Evolutionary conservation across 1,140 invertebrate species (phyloP).

Genomic region (Pseudomyrmex concolor): DNA sequence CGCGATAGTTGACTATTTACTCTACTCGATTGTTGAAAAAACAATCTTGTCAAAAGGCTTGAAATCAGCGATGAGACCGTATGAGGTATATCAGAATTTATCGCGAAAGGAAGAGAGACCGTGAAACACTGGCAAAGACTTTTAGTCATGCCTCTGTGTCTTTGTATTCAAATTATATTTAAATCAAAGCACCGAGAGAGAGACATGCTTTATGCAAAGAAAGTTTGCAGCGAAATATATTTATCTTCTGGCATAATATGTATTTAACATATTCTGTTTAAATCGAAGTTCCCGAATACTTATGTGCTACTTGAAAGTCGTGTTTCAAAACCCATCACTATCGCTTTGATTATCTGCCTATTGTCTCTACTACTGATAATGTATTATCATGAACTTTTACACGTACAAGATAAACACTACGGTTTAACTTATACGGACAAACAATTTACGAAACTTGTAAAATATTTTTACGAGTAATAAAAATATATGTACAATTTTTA

Average conservation of each 20-base stretch:
- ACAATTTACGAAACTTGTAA: no score
- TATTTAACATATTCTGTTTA: conserved; percentile 11
- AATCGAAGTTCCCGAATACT: conserved; percentile 9
- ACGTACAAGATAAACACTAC: not conserved
- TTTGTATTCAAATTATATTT: conserved; percentile 56
- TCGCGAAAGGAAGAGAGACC: not conserved
- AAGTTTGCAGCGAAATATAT: conserved; percentile 13
- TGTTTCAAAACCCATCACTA: not conserved
- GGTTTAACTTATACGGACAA: no score
- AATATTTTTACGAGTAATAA: no score
- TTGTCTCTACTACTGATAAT: not conserved
- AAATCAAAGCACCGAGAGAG: conserved; percentile 15
- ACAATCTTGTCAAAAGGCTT: not conserved
- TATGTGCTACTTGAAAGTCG: not conserved
- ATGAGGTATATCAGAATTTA: not conserved
- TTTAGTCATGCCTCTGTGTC: not conserved
- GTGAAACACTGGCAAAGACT: not conserved
- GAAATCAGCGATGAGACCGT: not conserved
- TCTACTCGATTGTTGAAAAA: not conserved
- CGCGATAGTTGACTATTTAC: not conserved
- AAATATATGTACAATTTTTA: no score
- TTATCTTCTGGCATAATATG: conserved; percentile 20
- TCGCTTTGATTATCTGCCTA: not conserved
- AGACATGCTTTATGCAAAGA: not conserved
- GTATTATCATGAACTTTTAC: not conserved